phyloP scores from a whole-genome alignment of 2,113 vertebrate genomes.

The Poeciliopsis turrubarensis region DNA sequence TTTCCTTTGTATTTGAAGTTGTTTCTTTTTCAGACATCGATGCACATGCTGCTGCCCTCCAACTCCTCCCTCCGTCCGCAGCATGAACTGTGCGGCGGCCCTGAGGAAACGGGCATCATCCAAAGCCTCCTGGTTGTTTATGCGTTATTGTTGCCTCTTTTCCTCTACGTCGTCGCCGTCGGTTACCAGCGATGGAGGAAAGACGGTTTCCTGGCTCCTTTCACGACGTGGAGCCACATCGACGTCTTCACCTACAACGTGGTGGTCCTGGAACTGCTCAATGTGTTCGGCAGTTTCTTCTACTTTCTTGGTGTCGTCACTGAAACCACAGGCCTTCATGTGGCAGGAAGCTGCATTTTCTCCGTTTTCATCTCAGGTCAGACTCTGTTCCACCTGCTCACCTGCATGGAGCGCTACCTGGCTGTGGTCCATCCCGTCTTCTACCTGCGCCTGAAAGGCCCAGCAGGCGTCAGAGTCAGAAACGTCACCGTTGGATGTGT shows the following conservation, averaged over 20 bases:
- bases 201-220: not conserved
- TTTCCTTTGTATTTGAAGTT: no score
- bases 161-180: not conserved
- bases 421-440: constrained; percentile 25
- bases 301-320: not conserved
- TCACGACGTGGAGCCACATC: not conserved
- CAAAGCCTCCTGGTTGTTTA: not conserved
- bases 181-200: constrained; percentile 7
- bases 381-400: not conserved
- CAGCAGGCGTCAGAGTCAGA: constrained; percentile 6
- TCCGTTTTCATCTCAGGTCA: not conserved
- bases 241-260: constrained; percentile 39
- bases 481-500: not conserved
- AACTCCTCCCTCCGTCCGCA: not conserved
- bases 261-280: not conserved
- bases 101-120: not conserved
- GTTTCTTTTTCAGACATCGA: not conserved
- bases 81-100: fast-evolving
- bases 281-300: fast-evolving
- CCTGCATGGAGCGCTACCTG: constrained; percentile 24
- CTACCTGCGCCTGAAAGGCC: constrained; percentile 6
- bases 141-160: not conserved
- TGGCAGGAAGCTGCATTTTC: not conserved
- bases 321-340: not conserved
- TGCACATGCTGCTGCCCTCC: not conserved